A percentile compares a stretch with the other conserved stretches of the same genome.
Evolutionary conservation across 2,797 vertebrate genomes (phyloP).

Genomic region (Tympanoctomys barrerae): DNA sequence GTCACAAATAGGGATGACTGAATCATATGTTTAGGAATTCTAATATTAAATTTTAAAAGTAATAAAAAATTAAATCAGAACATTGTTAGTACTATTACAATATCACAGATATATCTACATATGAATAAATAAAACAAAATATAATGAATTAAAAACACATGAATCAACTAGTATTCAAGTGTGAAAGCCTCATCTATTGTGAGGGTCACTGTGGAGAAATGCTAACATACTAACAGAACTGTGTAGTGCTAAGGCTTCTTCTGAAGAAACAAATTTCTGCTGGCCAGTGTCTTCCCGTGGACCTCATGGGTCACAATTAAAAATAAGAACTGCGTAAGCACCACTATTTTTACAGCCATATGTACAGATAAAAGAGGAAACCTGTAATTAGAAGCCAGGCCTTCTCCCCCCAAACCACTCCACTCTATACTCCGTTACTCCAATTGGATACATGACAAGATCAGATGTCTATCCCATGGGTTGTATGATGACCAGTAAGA

Average conservation of each 20-base stretch:
- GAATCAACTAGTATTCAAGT: neutral
- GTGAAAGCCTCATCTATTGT: neutral
- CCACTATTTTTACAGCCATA: neutral
- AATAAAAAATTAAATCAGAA: neutral
- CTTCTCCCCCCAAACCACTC: neutral
- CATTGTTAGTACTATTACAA: neutral
- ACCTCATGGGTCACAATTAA: neutral
- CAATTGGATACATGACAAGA: neutral
- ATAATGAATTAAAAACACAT: neutral
- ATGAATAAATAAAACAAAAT: conserved; percentile 21
- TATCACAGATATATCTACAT: neutral
- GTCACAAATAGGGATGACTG: neutral
- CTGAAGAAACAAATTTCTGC: neutral
- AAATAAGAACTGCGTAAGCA: neutral
- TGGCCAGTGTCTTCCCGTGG: neutral
- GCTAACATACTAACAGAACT: neutral
- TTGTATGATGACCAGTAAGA: neutral
- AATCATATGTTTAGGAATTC: conserved; percentile 33
- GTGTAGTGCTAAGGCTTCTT: neutral
- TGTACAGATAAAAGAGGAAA: neutral
- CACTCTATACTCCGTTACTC: neutral
- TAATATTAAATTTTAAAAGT: neutral
- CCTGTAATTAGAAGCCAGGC: neutral
- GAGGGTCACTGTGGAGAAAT: neutral
- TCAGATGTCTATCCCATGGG: neutral